These are phyloP conservation scores for Laothoe populi DNA, from an alignment of 2,888 invertebrate species.

Conservation along the genomic window DNA sequence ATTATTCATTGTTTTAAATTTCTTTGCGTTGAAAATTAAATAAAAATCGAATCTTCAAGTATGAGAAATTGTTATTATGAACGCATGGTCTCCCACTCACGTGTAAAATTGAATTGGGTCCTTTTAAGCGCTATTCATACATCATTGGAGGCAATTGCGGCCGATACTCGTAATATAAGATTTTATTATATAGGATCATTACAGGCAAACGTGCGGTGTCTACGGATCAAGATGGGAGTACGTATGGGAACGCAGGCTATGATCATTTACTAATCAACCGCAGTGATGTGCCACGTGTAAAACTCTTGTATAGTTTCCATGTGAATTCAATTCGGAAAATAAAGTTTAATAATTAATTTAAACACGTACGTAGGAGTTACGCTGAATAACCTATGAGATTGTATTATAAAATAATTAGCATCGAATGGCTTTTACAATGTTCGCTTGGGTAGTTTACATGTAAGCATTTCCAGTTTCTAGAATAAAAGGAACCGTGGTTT, in stretches of 20 bases:
- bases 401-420: constrained; percentile 56
- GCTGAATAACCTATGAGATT: constrained; percentile 29
- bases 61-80: constrained; percentile 12
- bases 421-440: constrained; percentile 50
- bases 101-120: constrained; percentile 63
- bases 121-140: constrained; percentile 65
- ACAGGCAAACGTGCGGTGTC: constrained; percentile 73
- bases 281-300: constrained; percentile 40
- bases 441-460: constrained; percentile 53
- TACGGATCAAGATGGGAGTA: constrained; percentile 64
- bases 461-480: constrained; percentile 52
- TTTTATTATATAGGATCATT: constrained; percentile 78
- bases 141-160: constrained; percentile 66
- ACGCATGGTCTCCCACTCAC: constrained; percentile 33
- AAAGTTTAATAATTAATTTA: constrained; percentile 9
- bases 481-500: constrained; percentile 74
- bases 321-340: not conserved
- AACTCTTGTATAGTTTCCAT: constrained; percentile 22
- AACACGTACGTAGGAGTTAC: constrained; percentile 26
- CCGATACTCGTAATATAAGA: constrained; percentile 74
- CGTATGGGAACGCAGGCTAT: constrained; percentile 62
- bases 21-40: not conserved
- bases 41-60: not conserved
- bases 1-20: not conserved
- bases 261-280: constrained; percentile 59